A percentile compares a stretch with the other conserved stretches of the same genome.
Evolutionary conservation across 1,140 invertebrate species (phyloP).

Genomic region (Pachyrhynchus sulphureomaculatus): DNA sequence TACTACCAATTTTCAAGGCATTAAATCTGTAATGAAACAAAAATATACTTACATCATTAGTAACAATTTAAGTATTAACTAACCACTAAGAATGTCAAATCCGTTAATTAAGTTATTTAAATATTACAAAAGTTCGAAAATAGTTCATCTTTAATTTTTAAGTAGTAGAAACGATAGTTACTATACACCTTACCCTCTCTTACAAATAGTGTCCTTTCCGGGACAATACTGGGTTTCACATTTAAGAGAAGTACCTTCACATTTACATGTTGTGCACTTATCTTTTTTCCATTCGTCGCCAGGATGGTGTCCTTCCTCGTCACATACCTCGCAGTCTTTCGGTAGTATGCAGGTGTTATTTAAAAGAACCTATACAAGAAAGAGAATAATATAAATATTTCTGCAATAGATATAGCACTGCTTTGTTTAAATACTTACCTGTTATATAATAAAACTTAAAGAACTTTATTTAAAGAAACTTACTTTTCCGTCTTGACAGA

Average conservation of each 20-base stretch:
- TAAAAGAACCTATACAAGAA: constrained; percentile 62
- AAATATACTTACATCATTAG: not conserved
- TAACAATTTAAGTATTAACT: too few relatives aligned
- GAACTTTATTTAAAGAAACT: too few relatives aligned
- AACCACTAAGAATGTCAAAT: too few relatives aligned
- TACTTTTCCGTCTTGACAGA: constrained; percentile 72
- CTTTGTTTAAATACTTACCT: too few relatives aligned
- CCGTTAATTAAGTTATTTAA: too few relatives aligned
- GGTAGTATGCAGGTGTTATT: constrained; percentile 62
- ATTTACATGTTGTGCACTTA: constrained; percentile 75
- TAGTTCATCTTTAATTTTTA: too few relatives aligned
- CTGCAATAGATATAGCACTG: too few relatives aligned
- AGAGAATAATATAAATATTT: too few relatives aligned
- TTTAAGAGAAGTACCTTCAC: constrained; percentile 55
- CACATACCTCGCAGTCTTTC: constrained; percentile 65
- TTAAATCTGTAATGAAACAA: constrained; percentile 35
- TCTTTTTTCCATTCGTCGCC: constrained; percentile 62
- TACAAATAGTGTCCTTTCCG: constrained; percentile 60
- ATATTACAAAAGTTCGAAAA: too few relatives aligned
- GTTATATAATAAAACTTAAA: too few relatives aligned
- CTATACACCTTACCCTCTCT: constrained; percentile 52
- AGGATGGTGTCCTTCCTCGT: constrained; percentile 55
- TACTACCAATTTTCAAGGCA: constrained; percentile 56
- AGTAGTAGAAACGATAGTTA: too few relatives aligned
- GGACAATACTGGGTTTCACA: constrained; percentile 64